Evolutionary conservation across 2,113 vertebrate genomes (phyloP).

Genomic region (human): GRCh38 chr13:107029001-107029500

Average conservation of each 20-base stretch:
- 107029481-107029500: background rate
- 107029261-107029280: background rate
- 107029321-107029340: background rate
- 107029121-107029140: background rate
- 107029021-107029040: background rate
- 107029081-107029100: background rate
- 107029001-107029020: background rate
- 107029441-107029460: background rate
- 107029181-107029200: rapidly evolving
- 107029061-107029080: background rate
- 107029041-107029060: background rate
- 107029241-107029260: background rate
- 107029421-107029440: background rate
- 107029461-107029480: background rate
- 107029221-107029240: background rate
- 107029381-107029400: background rate
- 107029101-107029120: background rate
- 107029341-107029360: background rate
- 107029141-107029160: background rate
- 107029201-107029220: background rate
- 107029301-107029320: background rate
- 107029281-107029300: background rate
- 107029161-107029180: background rate
- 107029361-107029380: background rate
- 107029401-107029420: conserved; percentile 62